phyloP scores from a whole-genome alignment of 2,888 invertebrate genomes.

The Parnassius orleans region DNA sequence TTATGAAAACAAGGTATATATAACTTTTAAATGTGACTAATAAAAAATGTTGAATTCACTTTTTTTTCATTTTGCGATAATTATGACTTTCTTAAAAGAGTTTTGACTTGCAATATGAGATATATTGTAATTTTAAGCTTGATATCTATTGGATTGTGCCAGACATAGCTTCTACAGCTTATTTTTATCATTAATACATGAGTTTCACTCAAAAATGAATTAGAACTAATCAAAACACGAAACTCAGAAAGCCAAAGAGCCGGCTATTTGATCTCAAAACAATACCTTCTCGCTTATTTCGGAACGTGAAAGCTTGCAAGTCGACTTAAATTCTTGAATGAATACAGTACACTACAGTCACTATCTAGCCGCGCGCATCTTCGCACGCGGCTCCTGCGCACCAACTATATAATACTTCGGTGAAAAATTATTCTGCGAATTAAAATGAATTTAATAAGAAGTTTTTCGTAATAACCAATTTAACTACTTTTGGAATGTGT shows the following conservation, averaged over 20 bases:
- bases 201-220: too few species aligned
- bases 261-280: constrained; percentile 3
- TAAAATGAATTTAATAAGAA: constrained; percentile 8
- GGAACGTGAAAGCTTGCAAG: constrained; percentile 10
- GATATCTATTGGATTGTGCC: too few species aligned
- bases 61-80: too few species aligned
- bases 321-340: background rate
- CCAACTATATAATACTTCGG: background rate
- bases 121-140: too few species aligned
- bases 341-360: constrained; percentile 11
- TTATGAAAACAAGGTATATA: too few species aligned
- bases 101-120: too few species aligned
- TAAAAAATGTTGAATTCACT: too few species aligned
- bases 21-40: too few species aligned
- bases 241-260: background rate
- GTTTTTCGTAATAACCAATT: background rate
- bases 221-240: background rate
- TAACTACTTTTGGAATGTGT: background rate
- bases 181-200: too few species aligned
- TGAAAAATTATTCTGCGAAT: background rate
- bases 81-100: too few species aligned
- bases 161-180: too few species aligned
- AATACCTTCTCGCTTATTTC: constrained; percentile 7
- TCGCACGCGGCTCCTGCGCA: constrained; percentile 14
- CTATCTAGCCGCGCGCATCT: constrained; percentile 3